Base-by-base conservation (phyloP, 1,140 invertebrate species). In the Berghia stephanieae region DNA sequence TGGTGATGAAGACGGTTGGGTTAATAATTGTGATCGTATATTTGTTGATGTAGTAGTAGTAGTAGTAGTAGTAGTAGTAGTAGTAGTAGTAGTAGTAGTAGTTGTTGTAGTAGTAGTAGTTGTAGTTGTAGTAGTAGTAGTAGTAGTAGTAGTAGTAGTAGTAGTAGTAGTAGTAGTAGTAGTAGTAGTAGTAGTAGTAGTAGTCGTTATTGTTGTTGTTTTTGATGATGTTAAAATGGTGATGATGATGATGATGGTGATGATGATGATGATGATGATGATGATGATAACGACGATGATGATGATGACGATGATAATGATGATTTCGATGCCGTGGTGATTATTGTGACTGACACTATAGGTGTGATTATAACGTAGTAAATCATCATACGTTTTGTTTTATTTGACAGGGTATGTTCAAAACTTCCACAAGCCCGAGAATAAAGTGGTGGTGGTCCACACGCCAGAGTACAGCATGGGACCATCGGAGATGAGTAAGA, bases 391-490 rank as follows among this genome's bases (percentile, higher is more conserved):
- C 0, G 2, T 57, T 57, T 57, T 75, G 6, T 75, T 24, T 75
- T 75, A n/a, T n/a, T n/a, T n/a, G n/a, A 43, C 75, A 80, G 79
- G 76, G 40, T 80, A 80, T 52, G 44, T 71, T 24, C 24, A 49
- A 2, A 63, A 80, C 49, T 77, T 77, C 55, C 79, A 80, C 71
- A 73, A 70, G 40, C 75, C 79, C 2, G 75, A 80, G 60, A 80
- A 77, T 55, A 72, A 76, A 18, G 75, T 80, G 5, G 79, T 80
- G n/a, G 49, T 80, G 10, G 79, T 80, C 6, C 76, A 80, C 63
- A 77, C 75, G 1, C 79, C 79, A 38, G 79, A 80, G 71, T 80
- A 77, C 74, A 79, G 46, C 74, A 66, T 79, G 69, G 70, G 74
- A 4, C 68, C 46, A 13, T 77, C 70, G 5, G 78, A 79, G 16